Evolutionary conservation across 2,888 invertebrate species (phyloP), one percentile per base, ranked within the genome.

Genomic region (Magallana nippona): DNA sequence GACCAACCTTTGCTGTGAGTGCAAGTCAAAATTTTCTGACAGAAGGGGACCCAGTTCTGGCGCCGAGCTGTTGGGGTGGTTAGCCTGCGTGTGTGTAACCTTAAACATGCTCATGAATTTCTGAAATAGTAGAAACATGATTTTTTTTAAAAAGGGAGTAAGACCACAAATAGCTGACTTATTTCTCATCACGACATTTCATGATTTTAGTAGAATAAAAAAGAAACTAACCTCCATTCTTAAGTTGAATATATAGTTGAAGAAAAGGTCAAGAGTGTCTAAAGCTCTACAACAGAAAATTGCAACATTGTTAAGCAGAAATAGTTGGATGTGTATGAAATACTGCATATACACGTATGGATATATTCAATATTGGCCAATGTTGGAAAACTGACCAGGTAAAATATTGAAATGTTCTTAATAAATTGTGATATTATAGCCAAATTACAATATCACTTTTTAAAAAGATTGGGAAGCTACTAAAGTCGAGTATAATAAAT

Each of bases 201-300:
- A 44, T 44, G 44, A 3, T 44, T 44, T 44, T 44, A 8, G 8
- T 44, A 11, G n/a, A 81, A 11, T 1, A 22, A 60, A 58, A 60
- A 15, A 60, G 17, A 81, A n/a, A 19, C 86, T 85, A 82, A 91
- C 92, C 90, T 90, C 90, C 84, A 93, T 87, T 82, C 92, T 83
- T n/a, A 87, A 86, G 87, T 93, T 93, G 87, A 93, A 93, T 19
- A 90, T 88, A 85, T 91, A 91, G 85, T 92, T 93, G 88, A 92
- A 91, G 85, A 93, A 91, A 60, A 92, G 83, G 57, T 92, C 90
- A 81, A 93, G 82, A n/a, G 92, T 92, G 55, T 92, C 89, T 87
- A 92, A 85, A 10, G 92, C 92, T 62, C 92, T 92, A 85, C 57
- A 89, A 63, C 32, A 78, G 11, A 32, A 78, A 17, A 55, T 60